Evolutionary conservation across 2,113 vertebrate species (phyloP).

Genomic region (Plectropomus leopardus): DNA sequence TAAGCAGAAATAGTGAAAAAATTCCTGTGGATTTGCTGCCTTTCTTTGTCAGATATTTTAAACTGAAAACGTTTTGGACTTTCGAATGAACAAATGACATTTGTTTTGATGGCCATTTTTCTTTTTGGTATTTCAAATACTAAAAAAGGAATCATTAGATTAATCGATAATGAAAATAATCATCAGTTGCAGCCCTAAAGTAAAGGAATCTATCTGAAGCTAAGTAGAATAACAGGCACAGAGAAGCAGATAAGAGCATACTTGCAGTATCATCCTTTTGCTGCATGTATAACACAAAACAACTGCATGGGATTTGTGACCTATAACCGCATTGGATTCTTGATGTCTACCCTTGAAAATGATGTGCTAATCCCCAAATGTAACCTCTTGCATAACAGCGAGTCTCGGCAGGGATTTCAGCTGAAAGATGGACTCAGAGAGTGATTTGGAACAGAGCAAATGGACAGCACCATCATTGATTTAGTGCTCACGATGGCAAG

Average conservation of each 20-base stretch:
- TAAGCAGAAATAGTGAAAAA: too few relatives aligned
- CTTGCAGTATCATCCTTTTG: slow-evolving; percentile 31
- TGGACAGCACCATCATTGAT: slow-evolving; percentile 49
- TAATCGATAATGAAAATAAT: neutral
- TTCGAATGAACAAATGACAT: too few relatives aligned
- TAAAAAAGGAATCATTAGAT: neutral
- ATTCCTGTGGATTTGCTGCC: too few relatives aligned
- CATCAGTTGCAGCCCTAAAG: neutral
- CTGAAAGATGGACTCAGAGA: slow-evolving; percentile 66
- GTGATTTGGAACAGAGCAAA: slow-evolving; percentile 64
- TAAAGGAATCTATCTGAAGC: neutral
- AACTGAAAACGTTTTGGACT: too few relatives aligned
- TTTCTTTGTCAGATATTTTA: too few relatives aligned
- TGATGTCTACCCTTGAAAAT: slow-evolving; percentile 75
- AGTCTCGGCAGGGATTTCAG: slow-evolving; percentile 71
- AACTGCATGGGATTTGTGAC: slow-evolving; percentile 65
- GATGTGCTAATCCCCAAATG: slow-evolving; percentile 77
- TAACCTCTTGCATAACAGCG: slow-evolving; percentile 75
- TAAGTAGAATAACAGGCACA: neutral
- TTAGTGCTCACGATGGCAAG: slow-evolving; percentile 16
- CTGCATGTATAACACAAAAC: slow-evolving; percentile 38
- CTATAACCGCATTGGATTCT: slow-evolving; percentile 67
- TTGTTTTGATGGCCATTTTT: neutral
- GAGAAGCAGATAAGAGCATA: neutral
- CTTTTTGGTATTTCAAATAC: neutral